Evolutionary conservation across 2,888 invertebrate genomes (phyloP).

Genomic region (Nasonia oneida): DNA sequence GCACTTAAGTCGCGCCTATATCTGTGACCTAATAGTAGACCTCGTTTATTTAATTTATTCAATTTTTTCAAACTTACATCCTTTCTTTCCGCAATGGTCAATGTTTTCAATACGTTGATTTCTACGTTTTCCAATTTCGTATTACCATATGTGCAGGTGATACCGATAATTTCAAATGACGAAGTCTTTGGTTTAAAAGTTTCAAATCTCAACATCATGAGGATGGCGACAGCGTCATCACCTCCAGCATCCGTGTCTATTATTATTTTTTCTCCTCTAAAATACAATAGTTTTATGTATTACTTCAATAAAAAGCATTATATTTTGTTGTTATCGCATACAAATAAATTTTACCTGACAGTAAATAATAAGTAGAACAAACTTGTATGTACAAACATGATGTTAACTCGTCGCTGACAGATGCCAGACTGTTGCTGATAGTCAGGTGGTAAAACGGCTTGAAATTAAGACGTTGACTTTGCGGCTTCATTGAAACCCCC

Average conservation of each 20-base stretch:
- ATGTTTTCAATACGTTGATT: slow-evolving; percentile 80
- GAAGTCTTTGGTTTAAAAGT: slow-evolving; percentile 53
- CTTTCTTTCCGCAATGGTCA: slow-evolving; percentile 76
- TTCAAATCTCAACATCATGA: slow-evolving; percentile 74
- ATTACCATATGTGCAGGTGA: slow-evolving; percentile 82
- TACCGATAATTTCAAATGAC: slow-evolving; percentile 62
- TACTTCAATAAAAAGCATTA: no score
- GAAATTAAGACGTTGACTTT: not conserved
- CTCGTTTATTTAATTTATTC: not conserved
- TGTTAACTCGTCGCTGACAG: not conserved
- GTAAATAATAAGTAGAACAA: not conserved
- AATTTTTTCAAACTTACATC: slow-evolving; percentile 72
- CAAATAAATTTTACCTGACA: not conserved
- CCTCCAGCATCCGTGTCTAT: slow-evolving; percentile 80
- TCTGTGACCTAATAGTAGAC: no score
- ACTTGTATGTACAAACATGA: not conserved
- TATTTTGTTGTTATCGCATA: not conserved
- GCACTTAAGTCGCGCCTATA: no score
- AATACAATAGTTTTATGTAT: not conserved
- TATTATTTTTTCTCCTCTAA: slow-evolving; percentile 70
- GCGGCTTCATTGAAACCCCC: not conserved
- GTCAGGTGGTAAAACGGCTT: not conserved
- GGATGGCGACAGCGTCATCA: slow-evolving; percentile 80
- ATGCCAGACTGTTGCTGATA: not conserved
- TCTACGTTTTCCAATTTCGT: slow-evolving; percentile 79